Evolutionary conservation across 2,113 vertebrate genomes (phyloP).

Genomic region (Gadus chalcogrammus): DNA sequence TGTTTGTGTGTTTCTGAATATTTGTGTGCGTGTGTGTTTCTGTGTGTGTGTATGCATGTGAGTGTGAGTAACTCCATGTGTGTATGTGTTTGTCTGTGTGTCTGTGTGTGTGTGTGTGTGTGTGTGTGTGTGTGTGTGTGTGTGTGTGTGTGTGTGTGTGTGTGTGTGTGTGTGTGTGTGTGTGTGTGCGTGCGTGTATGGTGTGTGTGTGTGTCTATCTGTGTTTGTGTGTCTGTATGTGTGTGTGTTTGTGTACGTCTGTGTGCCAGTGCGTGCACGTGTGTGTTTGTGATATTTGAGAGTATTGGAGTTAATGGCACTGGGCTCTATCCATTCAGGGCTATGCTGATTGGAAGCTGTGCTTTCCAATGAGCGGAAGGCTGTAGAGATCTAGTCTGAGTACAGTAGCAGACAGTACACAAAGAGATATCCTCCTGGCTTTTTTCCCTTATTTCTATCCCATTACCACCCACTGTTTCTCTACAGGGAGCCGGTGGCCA

Average conservation of each 20-base stretch:
- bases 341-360: conserved; percentile 53
- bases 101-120: too few species aligned
- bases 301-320: conserved; percentile 35
- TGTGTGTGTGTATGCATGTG: conserved; percentile 9
- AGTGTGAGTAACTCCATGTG: conserved; percentile 14
- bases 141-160: conserved; percentile 2
- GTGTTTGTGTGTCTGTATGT: conserved; percentile 11
- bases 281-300: conserved; percentile 11
- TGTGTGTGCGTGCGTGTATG: conserved; percentile 19
- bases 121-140: conserved; percentile 9
- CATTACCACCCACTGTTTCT: conserved; percentile 36
- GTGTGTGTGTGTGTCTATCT: conserved; percentile 16
- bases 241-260: conserved; percentile 7
- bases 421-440: conserved; percentile 15
- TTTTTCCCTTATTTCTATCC: conserved; percentile 23
- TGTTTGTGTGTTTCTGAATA: not conserved
- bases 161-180: not conserved
- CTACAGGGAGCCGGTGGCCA: conserved; percentile 52
- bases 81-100: conserved; percentile 9
- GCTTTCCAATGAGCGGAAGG: conserved; percentile 41
- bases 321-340: conserved; percentile 31
- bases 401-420: conserved; percentile 31
- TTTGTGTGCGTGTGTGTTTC: conserved; percentile 4
- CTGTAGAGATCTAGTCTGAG: conserved; percentile 29
- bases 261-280: not conserved